Evolutionary conservation across 2,797 vertebrate genomes (phyloP).

Genomic region (Loriculus beryllinus): DNA sequence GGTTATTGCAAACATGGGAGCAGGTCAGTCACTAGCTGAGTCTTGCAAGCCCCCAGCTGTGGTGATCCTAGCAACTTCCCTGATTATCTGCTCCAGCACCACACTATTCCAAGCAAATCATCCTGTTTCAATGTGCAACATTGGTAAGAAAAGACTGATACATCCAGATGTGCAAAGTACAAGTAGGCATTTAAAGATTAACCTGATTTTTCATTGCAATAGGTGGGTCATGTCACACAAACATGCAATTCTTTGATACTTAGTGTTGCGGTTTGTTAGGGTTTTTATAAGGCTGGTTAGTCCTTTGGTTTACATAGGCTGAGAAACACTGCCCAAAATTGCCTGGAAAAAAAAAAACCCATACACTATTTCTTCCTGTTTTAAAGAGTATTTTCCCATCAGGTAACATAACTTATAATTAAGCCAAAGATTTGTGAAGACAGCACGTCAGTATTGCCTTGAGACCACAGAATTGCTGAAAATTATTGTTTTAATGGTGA

Average conservation of each 20-base stretch:
- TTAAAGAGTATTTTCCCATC: not conserved
- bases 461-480: constrained; percentile 32
- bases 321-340: not conserved
- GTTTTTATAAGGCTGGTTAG: not conserved
- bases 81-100: not conserved
- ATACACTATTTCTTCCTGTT: not conserved
- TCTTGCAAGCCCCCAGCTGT: not conserved
- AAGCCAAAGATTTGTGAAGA: constrained; percentile 20
- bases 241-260: not conserved
- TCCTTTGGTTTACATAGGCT: not conserved
- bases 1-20: not conserved
- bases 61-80: not conserved
- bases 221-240: not conserved
- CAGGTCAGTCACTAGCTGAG: not conserved
- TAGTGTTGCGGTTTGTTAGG: not conserved
- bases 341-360: not conserved
- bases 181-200: not conserved
- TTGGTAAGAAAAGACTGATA: not conserved
- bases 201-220: not conserved
- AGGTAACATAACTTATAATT: constrained; percentile 36
- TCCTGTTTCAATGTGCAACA: not conserved
- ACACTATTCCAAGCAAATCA: not conserved
- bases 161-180: not conserved
- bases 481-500: constrained; percentile 32
- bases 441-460: not conserved